phyloP scores from a whole-genome alignment of 2,113 vertebrate species.

The Bufo bufo region DNA sequence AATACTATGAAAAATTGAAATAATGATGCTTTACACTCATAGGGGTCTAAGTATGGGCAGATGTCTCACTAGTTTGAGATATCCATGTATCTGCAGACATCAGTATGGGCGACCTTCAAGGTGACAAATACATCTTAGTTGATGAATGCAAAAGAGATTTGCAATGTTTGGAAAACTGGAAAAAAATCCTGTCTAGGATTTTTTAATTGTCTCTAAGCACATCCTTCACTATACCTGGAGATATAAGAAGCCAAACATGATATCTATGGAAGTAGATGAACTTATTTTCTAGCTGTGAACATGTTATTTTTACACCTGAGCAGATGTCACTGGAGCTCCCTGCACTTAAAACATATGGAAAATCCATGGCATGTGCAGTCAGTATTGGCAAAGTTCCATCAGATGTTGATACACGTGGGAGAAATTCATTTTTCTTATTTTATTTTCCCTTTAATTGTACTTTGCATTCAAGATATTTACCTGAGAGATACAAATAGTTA shows the following conservation, averaged over 20 bases:
- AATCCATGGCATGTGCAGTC: not conserved
- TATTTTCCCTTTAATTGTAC: not conserved
- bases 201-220: not conserved
- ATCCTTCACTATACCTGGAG: not conserved
- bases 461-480: not conserved
- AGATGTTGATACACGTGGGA: not conserved
- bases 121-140: not conserved
- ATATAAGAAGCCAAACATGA: not conserved
- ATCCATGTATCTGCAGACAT: not conserved
- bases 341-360: conserved; percentile 29
- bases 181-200: not conserved
- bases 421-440: not conserved
- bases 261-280: not conserved
- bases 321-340: not conserved
- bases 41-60: not conserved
- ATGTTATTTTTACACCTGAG: conserved; percentile 12
- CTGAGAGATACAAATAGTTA: not conserved
- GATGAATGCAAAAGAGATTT: not conserved
- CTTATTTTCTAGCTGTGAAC: not conserved
- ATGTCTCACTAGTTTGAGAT: not conserved
- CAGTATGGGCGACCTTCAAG: not conserved
- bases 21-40: too few species aligned
- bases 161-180: not conserved
- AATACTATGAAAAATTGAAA: not conserved
- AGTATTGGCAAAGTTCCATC: not conserved